Conservation (phyloP, 2,797 vertebrate genomes). For the Pangasius djambal region DNA sequence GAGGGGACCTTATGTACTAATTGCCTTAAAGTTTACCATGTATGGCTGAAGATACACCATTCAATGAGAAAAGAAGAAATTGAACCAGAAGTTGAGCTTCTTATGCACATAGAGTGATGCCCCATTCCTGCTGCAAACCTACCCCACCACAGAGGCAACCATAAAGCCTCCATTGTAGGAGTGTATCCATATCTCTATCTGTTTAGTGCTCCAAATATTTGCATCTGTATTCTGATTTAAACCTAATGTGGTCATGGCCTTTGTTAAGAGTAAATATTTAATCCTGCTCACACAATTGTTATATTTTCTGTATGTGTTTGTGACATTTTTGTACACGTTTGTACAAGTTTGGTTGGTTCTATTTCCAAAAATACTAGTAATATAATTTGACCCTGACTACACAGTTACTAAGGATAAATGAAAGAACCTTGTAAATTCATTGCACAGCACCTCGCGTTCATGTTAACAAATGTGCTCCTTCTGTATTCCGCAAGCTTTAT, state of each 20-base stretch:
- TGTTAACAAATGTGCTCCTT: not conserved
- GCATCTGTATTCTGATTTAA: not conserved
- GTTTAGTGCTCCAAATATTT: not conserved
- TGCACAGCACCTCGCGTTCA: not conserved
- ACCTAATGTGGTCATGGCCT: not conserved
- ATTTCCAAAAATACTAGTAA: no score
- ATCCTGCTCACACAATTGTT: no score
- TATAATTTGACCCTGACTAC: no score
- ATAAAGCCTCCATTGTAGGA: not conserved
- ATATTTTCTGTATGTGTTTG: not conserved
- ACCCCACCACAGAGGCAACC: not conserved
- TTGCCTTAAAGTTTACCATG: slow-evolving; percentile 47
- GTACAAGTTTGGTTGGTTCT: no score
- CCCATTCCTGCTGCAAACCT: not conserved
- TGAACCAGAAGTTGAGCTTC: not conserved
- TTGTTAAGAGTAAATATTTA: not conserved
- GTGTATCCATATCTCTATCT: not conserved
- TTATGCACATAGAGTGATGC: not conserved
- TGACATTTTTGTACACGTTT: not conserved
- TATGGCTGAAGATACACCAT: slow-evolving; percentile 33
- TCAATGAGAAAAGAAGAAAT: not conserved
- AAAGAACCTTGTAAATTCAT: not conserved
- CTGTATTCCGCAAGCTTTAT: not conserved
- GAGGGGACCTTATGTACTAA: slow-evolving; percentile 38
- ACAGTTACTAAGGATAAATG: no score